phyloP scores from a whole-genome alignment of 2,888 invertebrate species.

The Agapostemon virescens region DNA sequence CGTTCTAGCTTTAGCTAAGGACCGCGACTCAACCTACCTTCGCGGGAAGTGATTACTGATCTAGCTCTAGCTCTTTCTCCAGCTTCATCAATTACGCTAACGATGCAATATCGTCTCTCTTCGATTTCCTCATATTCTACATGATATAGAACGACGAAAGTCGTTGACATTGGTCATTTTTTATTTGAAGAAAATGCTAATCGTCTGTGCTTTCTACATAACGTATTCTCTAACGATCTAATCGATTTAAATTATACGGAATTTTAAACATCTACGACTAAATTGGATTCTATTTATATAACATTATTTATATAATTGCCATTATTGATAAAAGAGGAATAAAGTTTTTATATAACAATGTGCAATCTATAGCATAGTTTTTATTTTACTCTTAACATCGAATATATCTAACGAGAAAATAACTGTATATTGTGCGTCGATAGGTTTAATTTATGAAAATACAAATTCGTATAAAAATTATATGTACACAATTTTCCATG shows the following conservation, averaged over 20 bases:
- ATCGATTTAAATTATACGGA: background rate
- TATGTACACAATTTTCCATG: no score
- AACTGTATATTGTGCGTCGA: background rate
- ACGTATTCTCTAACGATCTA: background rate
- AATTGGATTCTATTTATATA: background rate
- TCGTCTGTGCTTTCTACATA: no score
- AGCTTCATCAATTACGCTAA: background rate
- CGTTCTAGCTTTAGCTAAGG: slow-evolving; percentile 23
- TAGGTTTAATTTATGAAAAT: background rate
- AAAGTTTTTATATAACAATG: background rate
- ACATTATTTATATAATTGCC: background rate
- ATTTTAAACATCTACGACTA: background rate
- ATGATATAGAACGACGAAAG: background rate
- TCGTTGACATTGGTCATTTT: background rate
- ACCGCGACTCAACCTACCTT: background rate
- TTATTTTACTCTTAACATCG: background rate
- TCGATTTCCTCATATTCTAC: no score
- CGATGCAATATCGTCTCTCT: background rate
- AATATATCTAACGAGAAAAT: background rate
- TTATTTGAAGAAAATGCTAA: no score
- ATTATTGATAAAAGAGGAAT: background rate
- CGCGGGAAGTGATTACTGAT: background rate
- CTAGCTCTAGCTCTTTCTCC: background rate
- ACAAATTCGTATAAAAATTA: no score
- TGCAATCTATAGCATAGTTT: background rate